phyloP scores from a whole-genome alignment of 1,140 invertebrate species.

The Tetramorium simillimum region DNA sequence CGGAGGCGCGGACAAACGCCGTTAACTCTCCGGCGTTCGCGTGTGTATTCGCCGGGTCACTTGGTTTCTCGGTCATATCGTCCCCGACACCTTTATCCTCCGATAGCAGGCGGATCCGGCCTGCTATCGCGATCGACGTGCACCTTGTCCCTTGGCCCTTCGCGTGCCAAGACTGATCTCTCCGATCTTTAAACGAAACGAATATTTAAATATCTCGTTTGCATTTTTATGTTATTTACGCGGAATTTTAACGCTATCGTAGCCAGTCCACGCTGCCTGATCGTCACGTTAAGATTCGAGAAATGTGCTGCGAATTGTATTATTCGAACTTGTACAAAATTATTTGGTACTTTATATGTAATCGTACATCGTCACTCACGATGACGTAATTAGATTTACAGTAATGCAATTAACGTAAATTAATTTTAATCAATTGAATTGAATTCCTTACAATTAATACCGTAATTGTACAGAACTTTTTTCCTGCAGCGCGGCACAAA shows the following conservation, averaged over 20 bases:
- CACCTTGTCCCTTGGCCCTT: neutral
- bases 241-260: neutral
- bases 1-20: slow-evolving; percentile 77
- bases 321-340: neutral
- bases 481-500: neutral
- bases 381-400: neutral
- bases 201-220: neutral
- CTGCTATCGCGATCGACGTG: neutral
- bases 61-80: slow-evolving; percentile 83
- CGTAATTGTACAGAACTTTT: neutral
- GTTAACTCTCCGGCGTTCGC: slow-evolving; percentile 80
- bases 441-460: neutral
- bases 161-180: neutral
- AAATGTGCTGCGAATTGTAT: neutral
- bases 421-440: neutral
- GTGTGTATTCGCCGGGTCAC: slow-evolving; percentile 79
- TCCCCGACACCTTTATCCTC: slow-evolving; percentile 54
- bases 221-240: neutral
- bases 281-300: neutral
- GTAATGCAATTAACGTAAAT: neutral
- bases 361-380: neutral
- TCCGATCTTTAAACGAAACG: neutral
- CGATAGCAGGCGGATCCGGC: slow-evolving; percentile 13
- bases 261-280: neutral
- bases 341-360: neutral